These are phyloP conservation scores for Boleophthalmus pectinirostris DNA, from an alignment of 2,113 vertebrate genomes.

Conservation along the genomic window DNA sequence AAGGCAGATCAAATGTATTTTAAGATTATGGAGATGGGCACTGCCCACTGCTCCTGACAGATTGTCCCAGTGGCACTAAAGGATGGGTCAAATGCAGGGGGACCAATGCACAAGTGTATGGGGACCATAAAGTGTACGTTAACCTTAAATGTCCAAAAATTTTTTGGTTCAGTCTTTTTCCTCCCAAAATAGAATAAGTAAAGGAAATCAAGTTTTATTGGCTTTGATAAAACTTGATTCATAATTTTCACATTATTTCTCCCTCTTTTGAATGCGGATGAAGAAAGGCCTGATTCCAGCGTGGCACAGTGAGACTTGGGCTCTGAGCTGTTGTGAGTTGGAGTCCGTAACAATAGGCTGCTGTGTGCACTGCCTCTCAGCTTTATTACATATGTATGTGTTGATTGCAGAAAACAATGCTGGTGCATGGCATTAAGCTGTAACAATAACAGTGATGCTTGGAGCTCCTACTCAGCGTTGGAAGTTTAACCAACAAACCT, in stretches of 20 bases:
- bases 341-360: constrained; percentile 63
- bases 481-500: constrained; percentile 67
- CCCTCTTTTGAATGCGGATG: background rate
- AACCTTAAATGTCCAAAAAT: background rate
- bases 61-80: too few species aligned
- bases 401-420: constrained; percentile 76
- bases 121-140: too few species aligned
- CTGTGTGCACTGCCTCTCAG: constrained; percentile 66
- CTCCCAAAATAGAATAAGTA: background rate
- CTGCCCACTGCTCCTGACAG: too few species aligned
- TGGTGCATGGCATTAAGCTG: constrained; percentile 68
- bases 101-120: too few species aligned
- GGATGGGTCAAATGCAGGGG: too few species aligned
- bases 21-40: too few species aligned
- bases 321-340: constrained; percentile 51
- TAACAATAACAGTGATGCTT: constrained; percentile 76
- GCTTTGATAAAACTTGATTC: background rate
- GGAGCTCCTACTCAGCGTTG: constrained; percentile 76
- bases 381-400: constrained; percentile 79
- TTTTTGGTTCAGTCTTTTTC: background rate
- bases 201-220: background rate
- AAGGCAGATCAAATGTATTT: too few species aligned
- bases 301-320: constrained; percentile 36
- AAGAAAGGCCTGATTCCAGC: constrained; percentile 4
- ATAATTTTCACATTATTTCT: background rate